A percentile compares a stretch with the other conserved stretches of the same genome.
phyloP scores from a whole-genome alignment of 2,797 vertebrate genomes.

The Tolypeutes matacus region DNA sequence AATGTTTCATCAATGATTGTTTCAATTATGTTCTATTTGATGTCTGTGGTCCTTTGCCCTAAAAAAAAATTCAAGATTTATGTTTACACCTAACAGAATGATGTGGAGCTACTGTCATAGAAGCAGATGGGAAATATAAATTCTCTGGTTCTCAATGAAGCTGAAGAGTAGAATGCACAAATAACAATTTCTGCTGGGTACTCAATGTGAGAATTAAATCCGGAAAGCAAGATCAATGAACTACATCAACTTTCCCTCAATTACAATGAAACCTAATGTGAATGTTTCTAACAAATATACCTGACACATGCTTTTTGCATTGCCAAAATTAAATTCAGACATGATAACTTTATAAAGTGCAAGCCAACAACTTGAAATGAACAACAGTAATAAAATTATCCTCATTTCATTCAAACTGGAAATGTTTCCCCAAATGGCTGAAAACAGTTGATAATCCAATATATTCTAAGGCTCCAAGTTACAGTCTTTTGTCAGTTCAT shows the following conservation, averaged over 20 bases:
- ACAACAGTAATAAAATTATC: background rate
- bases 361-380: background rate
- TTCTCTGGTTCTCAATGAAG: background rate
- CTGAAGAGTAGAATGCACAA: background rate
- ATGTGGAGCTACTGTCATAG: background rate
- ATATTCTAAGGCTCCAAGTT: background rate
- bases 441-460: background rate
- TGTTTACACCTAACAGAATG: background rate
- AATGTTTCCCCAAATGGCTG: background rate
- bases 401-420: background rate
- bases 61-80: background rate
- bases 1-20: background rate
- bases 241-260: background rate
- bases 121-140: background rate
- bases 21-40: background rate
- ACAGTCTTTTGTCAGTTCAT: background rate
- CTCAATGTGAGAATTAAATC: background rate
- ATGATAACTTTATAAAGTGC: background rate
- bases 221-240: background rate
- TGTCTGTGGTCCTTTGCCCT: background rate
- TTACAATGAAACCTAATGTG: background rate
- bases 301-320: background rate
- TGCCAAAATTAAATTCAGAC: background rate
- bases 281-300: background rate
- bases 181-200: background rate